These are phyloP conservation scores for Ruditapes philippinarum DNA, from an alignment of 1,140 invertebrate genomes.

Conservation along the genomic window DNA sequence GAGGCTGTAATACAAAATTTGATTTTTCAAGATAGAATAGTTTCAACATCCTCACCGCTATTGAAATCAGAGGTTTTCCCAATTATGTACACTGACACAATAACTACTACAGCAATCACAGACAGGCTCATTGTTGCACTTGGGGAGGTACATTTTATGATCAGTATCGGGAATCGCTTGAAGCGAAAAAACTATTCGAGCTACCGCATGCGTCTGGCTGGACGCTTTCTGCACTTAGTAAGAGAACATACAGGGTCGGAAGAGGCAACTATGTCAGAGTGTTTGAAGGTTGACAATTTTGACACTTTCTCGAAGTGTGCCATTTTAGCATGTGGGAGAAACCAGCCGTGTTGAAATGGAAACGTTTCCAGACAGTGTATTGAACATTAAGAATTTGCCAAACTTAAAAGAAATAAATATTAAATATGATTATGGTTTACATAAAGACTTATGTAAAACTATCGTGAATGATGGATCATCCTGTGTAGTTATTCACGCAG, in stretches of 20 bases:
- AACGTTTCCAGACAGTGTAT: no score
- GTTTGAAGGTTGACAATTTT: slow-evolving; percentile 1
- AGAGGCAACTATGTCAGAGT: neutral
- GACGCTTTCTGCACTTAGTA: slow-evolving; percentile 15
- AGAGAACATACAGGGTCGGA: neutral
- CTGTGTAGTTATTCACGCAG: no score
- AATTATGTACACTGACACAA: neutral
- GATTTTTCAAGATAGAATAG: neutral
- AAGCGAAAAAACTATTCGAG: slow-evolving; percentile 14
- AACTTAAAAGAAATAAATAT: no score
- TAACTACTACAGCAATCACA: neutral
- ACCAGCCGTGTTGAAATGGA: no score
- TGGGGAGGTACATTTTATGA: slow-evolving; percentile 16
- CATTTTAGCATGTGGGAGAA: no score
- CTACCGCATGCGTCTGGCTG: slow-evolving; percentile 24
- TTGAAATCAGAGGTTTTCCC: slow-evolving; percentile 37
- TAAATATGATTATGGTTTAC: no score
- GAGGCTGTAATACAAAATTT: neutral
- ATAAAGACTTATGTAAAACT: no score
- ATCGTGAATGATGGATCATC: no score
- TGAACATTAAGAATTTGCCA: no score
- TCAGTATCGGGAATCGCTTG: slow-evolving; percentile 14
- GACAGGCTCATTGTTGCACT: slow-evolving; percentile 28
- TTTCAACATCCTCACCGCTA: neutral
- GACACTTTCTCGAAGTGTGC: slow-evolving; percentile 11